phyloP scores from a whole-genome alignment of 2,888 invertebrate species.

The Ophraella communa region DNA sequence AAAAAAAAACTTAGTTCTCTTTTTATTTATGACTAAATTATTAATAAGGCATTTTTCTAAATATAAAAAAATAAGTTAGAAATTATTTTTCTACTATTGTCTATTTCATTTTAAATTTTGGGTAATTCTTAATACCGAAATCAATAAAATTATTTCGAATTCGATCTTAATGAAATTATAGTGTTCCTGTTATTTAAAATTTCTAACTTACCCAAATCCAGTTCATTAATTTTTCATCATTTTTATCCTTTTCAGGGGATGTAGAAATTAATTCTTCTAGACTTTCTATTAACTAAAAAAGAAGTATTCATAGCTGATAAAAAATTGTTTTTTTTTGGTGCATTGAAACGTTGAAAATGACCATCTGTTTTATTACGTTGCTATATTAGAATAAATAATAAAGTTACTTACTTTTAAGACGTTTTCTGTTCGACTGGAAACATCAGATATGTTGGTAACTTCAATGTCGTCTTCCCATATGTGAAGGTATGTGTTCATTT shows the following conservation, averaged over 20 bases:
- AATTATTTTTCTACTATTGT: no score
- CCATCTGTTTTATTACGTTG: background rate
- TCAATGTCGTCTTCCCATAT: constrained; percentile 61
- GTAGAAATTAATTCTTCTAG: constrained; percentile 52
- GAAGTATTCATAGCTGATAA: no score
- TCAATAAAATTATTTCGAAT: no score
- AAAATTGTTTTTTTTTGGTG: no score
- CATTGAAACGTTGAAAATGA: background rate
- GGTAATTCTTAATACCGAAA: no score
- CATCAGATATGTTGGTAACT: constrained; percentile 56
- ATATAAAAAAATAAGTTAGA: no score
- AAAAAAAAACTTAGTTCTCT: no score
- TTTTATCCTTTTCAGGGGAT: constrained; percentile 40
- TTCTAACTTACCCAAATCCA: constrained; percentile 47
- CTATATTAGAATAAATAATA: background rate
- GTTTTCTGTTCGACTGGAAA: constrained; percentile 58
- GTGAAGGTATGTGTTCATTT: constrained; percentile 65
- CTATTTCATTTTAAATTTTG: no score
- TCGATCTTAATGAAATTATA: no score
- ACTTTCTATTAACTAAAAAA: constrained; percentile 48
- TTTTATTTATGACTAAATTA: no score
- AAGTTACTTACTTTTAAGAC: constrained; percentile 48
- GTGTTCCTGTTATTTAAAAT: background rate
- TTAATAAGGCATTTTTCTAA: no score
- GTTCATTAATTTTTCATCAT: constrained; percentile 40